Evolutionary conservation across 2,113 vertebrate species (phyloP).

Genomic region (Aphelocoma coerulescens): DNA sequence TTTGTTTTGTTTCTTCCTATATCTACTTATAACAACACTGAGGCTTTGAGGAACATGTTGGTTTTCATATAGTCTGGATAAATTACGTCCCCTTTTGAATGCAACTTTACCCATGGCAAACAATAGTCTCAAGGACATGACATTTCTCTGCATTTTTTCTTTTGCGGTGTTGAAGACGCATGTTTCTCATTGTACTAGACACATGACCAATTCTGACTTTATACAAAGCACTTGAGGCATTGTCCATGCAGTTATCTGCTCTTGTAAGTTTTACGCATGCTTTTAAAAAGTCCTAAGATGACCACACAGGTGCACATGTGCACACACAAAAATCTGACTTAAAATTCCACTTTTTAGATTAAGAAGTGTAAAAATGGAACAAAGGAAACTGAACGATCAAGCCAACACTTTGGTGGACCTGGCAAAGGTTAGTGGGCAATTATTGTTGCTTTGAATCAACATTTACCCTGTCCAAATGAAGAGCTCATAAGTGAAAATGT

Average conservation of each 20-base stretch:
- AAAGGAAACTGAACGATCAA: constrained; percentile 98
- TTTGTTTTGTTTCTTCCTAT: constrained; percentile 70
- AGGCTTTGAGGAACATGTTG: constrained; percentile 76
- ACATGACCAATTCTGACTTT: constrained; percentile 67
- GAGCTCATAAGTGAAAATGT: neutral
- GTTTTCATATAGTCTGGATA: constrained; percentile 69
- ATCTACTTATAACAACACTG: constrained; percentile 73
- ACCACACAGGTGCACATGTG: neutral
- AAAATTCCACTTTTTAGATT: constrained; percentile 90
- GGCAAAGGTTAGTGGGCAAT: constrained; percentile 86
- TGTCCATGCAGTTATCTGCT: constrained; percentile 79
- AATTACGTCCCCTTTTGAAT: constrained; percentile 64
- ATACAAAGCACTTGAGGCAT: constrained; percentile 68
- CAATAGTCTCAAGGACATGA: constrained; percentile 69
- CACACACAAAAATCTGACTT: constrained; percentile 67
- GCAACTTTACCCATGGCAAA: constrained; percentile 61
- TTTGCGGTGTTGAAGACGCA: constrained; percentile 79
- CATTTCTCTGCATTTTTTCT: constrained; percentile 72
- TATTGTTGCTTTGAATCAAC: neutral
- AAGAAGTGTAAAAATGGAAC: constrained; percentile 99
- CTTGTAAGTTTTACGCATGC: constrained; percentile 83
- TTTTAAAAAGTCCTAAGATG: constrained; percentile 24
- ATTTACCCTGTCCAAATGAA: neutral
- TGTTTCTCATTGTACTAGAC: constrained; percentile 79
- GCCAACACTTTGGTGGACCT: constrained; percentile 98